Base-by-base conservation (phyloP, 1,140 invertebrate genomes). In the Zaprionus davidi region DNA sequence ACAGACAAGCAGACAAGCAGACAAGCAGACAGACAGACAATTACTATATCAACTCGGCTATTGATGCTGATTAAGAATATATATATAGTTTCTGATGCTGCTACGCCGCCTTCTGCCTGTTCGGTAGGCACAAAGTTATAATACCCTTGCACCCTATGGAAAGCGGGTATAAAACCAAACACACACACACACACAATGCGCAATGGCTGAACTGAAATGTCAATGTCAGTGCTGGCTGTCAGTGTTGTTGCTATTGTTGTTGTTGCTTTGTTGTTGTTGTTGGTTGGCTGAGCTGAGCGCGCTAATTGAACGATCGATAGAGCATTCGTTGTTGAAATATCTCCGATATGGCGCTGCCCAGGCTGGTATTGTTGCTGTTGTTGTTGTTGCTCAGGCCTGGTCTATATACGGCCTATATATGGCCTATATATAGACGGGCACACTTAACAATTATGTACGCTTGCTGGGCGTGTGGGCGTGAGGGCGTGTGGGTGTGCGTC, bases 281-380 rank as follows among this genome's bases (percentile, higher is more conserved):
- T 72, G 66, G 55, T 41, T 34, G 66, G 55, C 36, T 34, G 57
- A 28, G 81, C 82, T 72, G 70, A 62, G 81, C 57, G 73, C 71
- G 81, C 85, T 90, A 90, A 88, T 90, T 84, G 84, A 88, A 79
- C 84, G 73, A 88, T 88, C 84, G 85, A 88, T 88, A 81, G 78
- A 84, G 68, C 78, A 24, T 24, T 12, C 12, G 71, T 51, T 75
- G 67, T 75, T 49, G 44, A 49, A 49, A 69, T 64, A 65, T 49
- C 64, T 64, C 34, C 53, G 66, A 60, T 38, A 49, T 58, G 56
- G 57, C 12, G 15, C 49, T 17, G 49, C 22, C 49, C 49, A 38
- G 20, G 49, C 49, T 22, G 44, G 24, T 5, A 11, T 20, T 26
- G 59, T 41, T 3, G 63, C 12, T 41, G 63, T 12, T 41, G 15